Evolutionary conservation across 2,888 invertebrate species (phyloP), one percentile per base, ranked within the genome.

Genomic region (Rutpela maculata): DNA sequence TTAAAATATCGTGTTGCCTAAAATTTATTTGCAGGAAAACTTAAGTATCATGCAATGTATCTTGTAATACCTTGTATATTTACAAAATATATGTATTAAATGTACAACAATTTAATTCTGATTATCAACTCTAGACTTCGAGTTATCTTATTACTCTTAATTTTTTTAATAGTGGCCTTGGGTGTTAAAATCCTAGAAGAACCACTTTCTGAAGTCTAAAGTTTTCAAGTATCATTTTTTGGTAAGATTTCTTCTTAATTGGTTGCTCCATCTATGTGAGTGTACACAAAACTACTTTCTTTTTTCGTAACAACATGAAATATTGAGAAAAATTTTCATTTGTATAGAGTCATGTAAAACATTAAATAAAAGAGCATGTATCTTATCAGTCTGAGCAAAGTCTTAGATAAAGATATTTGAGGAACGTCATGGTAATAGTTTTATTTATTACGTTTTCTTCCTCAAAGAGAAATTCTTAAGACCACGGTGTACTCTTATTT

Each of bases 61-160:
- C 35, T 69, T 57, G 43, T 26, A 56, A 74, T 31, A 65, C 60
- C 35, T 57, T 59, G 62, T 59, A 55, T 77, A 77, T 77, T 77
- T 77, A 77, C 77, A 77, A 74, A 72, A 74, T 68, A 77, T 67
- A 38, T 68, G 31, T 74, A 75, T 62, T 70, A 50, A 77, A 77
- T 77, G 74, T 77, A 77, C 74, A 77, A 59, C 57, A 74, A 70
- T 63, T 72, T 43, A 62, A 62, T 55, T 22, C 38, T 55, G 18
- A 22, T 43, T 31, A 18, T 55, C 63, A 50, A 59, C 22, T 70
- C 38, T 55, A 59, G 59, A 22, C 59, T 59, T 59, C 59, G 3
- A 19, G 0, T 59, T 19, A 2, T 19, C 0, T 15, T 50, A n/a
- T 50, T 50, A 50, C 50, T n/a, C 5, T n/a, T 50, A 50, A 35